A percentile compares a stretch with the other conserved stretches of the same genome.
Conservation (phyloP, 2,888 invertebrate species). For the Epinotia ramella region DNA sequence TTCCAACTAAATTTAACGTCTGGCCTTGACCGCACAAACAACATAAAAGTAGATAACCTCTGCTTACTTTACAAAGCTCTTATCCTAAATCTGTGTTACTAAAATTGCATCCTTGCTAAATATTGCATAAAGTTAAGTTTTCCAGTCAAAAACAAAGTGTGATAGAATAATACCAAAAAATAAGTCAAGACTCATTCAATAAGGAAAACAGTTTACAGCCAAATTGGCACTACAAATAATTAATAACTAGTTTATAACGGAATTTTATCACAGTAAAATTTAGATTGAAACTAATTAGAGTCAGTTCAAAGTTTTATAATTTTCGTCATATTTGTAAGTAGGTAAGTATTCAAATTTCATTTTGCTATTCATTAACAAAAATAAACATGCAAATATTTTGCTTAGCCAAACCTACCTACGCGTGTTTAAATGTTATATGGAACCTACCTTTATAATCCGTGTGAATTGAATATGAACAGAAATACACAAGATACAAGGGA, state of each 20-base stretch:
- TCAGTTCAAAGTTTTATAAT: neutral
- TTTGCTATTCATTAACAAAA: conserved; percentile 4
- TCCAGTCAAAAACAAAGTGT: neutral
- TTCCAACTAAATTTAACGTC: conserved; percentile 14
- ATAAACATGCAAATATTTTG: conserved; percentile 15
- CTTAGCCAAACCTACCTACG: no score
- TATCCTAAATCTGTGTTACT: neutral
- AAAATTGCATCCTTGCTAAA: neutral
- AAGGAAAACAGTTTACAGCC: conserved; percentile 20
- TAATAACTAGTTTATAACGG: neutral
- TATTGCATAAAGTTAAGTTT: neutral
- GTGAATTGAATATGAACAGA: neutral
- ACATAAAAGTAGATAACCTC: conserved; percentile 24
- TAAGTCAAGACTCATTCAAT: conserved; percentile 23
- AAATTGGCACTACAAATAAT: neutral
- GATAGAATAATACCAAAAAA: neutral
- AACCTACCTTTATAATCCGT: no score
- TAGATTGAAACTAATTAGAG: conserved; percentile 9
- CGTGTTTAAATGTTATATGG: no score
- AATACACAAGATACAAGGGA: neutral
- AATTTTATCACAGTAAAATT: neutral
- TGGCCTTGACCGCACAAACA: conserved; percentile 34
- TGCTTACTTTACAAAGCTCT: neutral
- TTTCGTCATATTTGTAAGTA: conserved; percentile 12
- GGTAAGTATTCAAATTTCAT: neutral